Base-by-base conservation (phyloP, 1,140 invertebrate genomes). In the Drosophila neocordata region DNA sequence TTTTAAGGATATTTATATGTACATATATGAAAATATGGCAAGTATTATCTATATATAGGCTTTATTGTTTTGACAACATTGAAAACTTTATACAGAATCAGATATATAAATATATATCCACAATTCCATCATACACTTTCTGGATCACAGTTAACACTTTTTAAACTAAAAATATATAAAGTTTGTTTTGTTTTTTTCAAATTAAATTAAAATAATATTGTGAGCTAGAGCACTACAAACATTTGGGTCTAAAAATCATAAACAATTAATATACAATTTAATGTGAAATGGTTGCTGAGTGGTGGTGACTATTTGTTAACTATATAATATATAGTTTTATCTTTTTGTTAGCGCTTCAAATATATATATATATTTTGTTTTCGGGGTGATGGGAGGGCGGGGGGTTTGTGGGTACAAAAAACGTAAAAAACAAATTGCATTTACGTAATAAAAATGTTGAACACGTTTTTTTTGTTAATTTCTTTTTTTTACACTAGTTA, bases 351-450 rank as follows among this genome's bases (percentile, higher is more conserved):
- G 27, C 27, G 27, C 27, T 53, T 63, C 22, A 24, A 24, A 24
- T 24, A 24, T 66, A 65, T 63, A 41, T 70, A 67, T 51, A 51
- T 58, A 78, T 62, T 70, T 65, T 61, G 52, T 65, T 57, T 60
- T 56, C 73, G 61, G 27, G 27, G 27, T 69, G 65, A n/a, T 20
- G 15, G 15, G 18, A 20, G 15, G 41, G 41, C 15, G 15, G 41
- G 11, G 3, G 41, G 41, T 4, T 20, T 48, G 41, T 48, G 41
- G 41, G 41, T 48, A 48, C 18, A 48, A 84, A 88, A 58, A 87
- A 87, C 79, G 75, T 77, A 87, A 89, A 73, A 87, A 90, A 85
- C 83, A 91, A 91, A 88, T 76, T 85, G 81, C 88, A 91, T 92
- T 88, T 89, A 92, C 81, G 87, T 85, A 91, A 91, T 77, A 52